phyloP scores from a whole-genome alignment of 30 jellyfish, hydroid and myxozoan species.

The Aurelia sp. region DNA sequence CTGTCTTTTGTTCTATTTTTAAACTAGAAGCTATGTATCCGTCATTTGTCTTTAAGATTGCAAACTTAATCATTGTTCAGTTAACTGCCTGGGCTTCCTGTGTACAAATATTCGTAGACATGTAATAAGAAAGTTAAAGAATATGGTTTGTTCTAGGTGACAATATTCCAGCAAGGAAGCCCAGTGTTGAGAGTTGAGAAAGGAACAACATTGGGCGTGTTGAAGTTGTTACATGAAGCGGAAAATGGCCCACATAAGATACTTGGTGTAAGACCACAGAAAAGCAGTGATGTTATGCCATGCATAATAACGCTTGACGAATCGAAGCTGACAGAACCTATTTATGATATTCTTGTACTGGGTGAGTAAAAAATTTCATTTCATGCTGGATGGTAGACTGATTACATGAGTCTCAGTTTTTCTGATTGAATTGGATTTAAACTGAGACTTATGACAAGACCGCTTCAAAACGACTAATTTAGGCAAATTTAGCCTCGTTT shows the following conservation, averaged over 20 bases:
- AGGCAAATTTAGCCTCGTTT: no score
- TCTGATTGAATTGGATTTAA: no score
- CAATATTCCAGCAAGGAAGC: slow-evolving; percentile 74
- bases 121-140: no score
- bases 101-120: no score
- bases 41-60: no score
- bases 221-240: slow-evolving; percentile 86
- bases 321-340: slow-evolving; percentile 84
- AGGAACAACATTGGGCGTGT: slow-evolving; percentile 92
- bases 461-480: no score
- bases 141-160: slow-evolving; percentile 62
- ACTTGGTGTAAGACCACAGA: slow-evolving; percentile 82
- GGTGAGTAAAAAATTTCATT: slow-evolving; percentile 48
- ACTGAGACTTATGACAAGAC: no score
- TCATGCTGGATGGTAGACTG: background rate
- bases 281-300: slow-evolving; percentile 76
- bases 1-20: no score
- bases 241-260: slow-evolving; percentile 91
- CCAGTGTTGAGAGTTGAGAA: slow-evolving; percentile 86
- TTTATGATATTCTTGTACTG: slow-evolving; percentile 77
- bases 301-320: slow-evolving; percentile 91
- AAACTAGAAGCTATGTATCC: no score
- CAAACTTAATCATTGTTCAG: no score
- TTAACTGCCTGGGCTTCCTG: no score
- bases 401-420: no score